phyloP scores from a whole-genome alignment of 2,113 vertebrate genomes.

The Orycteropus afer region DNA sequence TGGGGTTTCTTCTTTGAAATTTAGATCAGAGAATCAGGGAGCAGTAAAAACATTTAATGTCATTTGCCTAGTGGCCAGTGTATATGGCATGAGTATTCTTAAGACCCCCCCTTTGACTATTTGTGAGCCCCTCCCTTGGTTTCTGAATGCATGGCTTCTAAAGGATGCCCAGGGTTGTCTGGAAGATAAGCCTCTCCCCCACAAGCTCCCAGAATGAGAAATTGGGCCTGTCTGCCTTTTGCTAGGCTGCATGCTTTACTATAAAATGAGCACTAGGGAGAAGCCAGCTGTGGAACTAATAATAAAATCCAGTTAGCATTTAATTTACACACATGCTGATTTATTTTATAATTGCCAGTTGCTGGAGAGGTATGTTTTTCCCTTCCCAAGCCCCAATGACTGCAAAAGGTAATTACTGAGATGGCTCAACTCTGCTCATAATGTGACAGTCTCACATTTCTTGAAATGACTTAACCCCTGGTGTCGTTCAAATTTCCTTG shows the following conservation, averaged over 20 bases:
- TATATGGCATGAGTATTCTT: not conserved
- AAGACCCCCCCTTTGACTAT: not conserved
- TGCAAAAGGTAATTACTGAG: constrained; percentile 58
- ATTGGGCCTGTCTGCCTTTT: not conserved
- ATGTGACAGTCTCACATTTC: not conserved
- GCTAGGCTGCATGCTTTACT: not conserved
- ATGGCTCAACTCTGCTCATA: not conserved
- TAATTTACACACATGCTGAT: constrained; percentile 49
- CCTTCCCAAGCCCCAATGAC: not conserved
- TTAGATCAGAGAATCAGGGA: not conserved
- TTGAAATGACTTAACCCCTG: constrained; percentile 55
- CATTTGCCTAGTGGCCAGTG: not conserved
- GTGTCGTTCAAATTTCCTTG: not conserved
- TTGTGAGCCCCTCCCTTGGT: not conserved
- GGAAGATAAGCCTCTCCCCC: not conserved
- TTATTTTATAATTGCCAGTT: constrained; percentile 67
- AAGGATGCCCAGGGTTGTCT: not conserved
- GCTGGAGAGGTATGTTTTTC: constrained; percentile 1
- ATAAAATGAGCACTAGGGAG: constrained; percentile 17
- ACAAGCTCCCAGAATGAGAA: not conserved
- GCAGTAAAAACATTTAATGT: not conserved
- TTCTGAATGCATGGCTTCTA: not conserved
- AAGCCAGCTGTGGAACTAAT: constrained; percentile 33
- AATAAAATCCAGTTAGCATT: constrained; percentile 37
- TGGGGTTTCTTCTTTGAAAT: not conserved